Evolutionary conservation across 2,888 invertebrate genomes (phyloP).

Genomic region (Xylocampa areola): DNA sequence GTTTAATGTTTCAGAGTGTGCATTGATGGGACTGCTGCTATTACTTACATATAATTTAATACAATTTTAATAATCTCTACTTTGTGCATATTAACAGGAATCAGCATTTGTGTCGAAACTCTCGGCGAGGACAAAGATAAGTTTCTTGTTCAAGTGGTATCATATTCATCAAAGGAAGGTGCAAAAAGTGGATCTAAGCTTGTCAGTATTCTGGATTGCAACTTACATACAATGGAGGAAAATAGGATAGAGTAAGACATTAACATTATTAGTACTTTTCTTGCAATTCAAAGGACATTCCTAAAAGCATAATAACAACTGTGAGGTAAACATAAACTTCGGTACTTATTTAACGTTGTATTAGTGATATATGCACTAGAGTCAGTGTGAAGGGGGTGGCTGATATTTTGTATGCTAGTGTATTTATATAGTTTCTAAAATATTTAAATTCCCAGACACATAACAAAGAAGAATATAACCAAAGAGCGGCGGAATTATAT

Average conservation of each 20-base stretch:
- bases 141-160: slow-evolving; percentile 90
- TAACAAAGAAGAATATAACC: slow-evolving; percentile 77
- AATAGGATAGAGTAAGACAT: slow-evolving; percentile 88
- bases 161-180: slow-evolving; percentile 89
- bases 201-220: slow-evolving; percentile 89
- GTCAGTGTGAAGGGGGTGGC: too few relatives aligned
- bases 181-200: slow-evolving; percentile 90
- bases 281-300: too few relatives aligned
- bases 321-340: too few relatives aligned
- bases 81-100: slow-evolving; percentile 65
- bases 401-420: too few relatives aligned
- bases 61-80: neutral
- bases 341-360: too few relatives aligned
- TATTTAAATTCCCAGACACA: slow-evolving; percentile 72
- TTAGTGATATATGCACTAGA: too few relatives aligned
- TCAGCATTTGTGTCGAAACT: slow-evolving; percentile 82
- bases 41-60: too few relatives aligned
- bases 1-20: too few relatives aligned
- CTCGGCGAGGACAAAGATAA: slow-evolving; percentile 85
- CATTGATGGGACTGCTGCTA: too few relatives aligned
- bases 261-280: neutral
- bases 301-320: too few relatives aligned
- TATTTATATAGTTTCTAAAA: neutral
- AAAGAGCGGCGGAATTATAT: slow-evolving; percentile 89
- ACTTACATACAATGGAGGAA: slow-evolving; percentile 91